Evolutionary conservation across 2,888 invertebrate genomes (phyloP).

Genomic region (Xestobium rufovillosum): DNA sequence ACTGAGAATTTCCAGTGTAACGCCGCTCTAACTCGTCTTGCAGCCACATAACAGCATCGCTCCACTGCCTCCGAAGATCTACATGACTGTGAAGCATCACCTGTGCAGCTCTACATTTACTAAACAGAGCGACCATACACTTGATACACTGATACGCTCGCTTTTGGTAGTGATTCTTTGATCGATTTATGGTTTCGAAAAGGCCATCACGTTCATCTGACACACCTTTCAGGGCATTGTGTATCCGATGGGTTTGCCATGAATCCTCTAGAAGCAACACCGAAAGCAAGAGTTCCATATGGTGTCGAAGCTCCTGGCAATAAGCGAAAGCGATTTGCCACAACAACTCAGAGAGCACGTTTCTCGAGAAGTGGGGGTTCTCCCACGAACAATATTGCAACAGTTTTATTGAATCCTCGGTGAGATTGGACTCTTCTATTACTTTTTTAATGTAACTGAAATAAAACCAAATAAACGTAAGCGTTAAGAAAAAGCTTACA

Average conservation of each 20-base stretch:
- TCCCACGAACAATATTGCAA: slow-evolving; percentile 96
- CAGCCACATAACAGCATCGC: slow-evolving; percentile 85
- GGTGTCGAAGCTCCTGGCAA: slow-evolving; percentile 88
- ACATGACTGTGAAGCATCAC: slow-evolving; percentile 70
- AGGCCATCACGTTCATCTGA: slow-evolving; percentile 85
- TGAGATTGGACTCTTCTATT: slow-evolving; percentile 87
- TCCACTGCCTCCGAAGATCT: slow-evolving; percentile 81
- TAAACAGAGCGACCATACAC: slow-evolving; percentile 85
- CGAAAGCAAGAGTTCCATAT: slow-evolving; percentile 80
- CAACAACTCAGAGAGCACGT: slow-evolving; percentile 80
- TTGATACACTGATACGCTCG: slow-evolving; percentile 96
- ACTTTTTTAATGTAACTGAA: slow-evolving; percentile 85
- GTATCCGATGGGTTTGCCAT: slow-evolving; percentile 92
- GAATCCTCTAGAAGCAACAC: slow-evolving; percentile 88
- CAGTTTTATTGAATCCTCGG: slow-evolving; percentile 84
- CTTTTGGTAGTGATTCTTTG: slow-evolving; percentile 93
- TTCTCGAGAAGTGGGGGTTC: slow-evolving; percentile 87
- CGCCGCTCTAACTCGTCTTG: slow-evolving; percentile 87
- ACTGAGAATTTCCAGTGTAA: slow-evolving; percentile 57
- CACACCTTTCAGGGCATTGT: slow-evolving; percentile 85
- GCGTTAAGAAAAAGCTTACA: not conserved
- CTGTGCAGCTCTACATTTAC: slow-evolving; percentile 73
- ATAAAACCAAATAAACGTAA: no score
- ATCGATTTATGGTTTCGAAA: slow-evolving; percentile 85
- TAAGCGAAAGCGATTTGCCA: slow-evolving; percentile 89